Conservation (phyloP, 1,140 invertebrate species). For the Magallana gigas region DNA sequence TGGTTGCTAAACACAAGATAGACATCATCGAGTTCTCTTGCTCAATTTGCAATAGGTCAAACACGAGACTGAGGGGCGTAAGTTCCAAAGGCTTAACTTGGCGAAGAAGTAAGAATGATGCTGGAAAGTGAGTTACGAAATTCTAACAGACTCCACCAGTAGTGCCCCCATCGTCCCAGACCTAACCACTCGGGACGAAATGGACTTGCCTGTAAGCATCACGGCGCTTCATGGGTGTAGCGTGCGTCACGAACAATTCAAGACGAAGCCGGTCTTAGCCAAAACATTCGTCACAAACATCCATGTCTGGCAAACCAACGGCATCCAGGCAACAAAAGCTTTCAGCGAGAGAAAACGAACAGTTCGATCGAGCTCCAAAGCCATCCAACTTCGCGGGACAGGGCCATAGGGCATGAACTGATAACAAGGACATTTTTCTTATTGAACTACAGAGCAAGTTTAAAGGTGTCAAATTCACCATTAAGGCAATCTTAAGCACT, state of each 20-base stretch:
- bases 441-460: not conserved
- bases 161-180: not conserved
- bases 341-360: not conserved
- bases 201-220: not conserved
- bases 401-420: no score
- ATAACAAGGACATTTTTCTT: not conserved
- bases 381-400: not conserved
- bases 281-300: no score
- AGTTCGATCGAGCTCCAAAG: not conserved
- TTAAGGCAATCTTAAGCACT: not conserved
- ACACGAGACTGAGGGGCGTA: not conserved
- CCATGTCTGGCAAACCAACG: no score
- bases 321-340: no score
- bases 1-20: not conserved
- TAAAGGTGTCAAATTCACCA: not conserved
- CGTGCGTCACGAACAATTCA: not conserved
- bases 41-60: not conserved
- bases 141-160: no score
- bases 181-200: not conserved
- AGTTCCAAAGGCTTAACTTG: not conserved
- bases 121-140: not conserved
- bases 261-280: no score
- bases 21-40: not conserved
- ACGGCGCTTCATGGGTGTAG: not conserved
- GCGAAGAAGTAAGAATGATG: not conserved